Evolutionary conservation across 2,888 invertebrate genomes (phyloP).

Genomic region (Pherbina coryleti): DNA sequence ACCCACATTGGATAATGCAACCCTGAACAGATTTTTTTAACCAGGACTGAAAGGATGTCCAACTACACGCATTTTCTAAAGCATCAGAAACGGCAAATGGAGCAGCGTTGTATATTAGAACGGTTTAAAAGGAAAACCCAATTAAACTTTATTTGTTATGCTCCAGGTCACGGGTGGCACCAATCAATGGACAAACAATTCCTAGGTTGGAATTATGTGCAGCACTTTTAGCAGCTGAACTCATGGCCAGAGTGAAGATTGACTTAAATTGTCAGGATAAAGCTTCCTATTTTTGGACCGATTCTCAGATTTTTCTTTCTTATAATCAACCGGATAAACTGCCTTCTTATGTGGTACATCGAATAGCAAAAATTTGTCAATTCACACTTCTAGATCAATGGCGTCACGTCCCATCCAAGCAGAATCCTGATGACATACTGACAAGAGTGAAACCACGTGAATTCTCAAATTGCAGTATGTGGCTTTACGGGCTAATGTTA

Average conservation of each 20-base stretch:
- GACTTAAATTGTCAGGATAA: background rate
- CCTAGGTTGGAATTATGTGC: constrained; percentile 36
- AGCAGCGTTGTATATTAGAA: constrained; percentile 8
- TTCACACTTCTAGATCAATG: too few species aligned
- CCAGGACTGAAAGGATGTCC: too few species aligned
- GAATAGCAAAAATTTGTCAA: background rate
- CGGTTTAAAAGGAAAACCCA: too few species aligned
- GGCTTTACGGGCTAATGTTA: too few species aligned
- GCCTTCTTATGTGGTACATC: background rate
- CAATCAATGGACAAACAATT: constrained; percentile 36
- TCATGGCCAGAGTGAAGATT: constrained; percentile 16
- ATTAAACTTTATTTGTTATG: constrained; percentile 19
- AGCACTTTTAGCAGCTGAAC: constrained; percentile 31
- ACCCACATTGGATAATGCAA: too few species aligned
- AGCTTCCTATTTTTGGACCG: constrained; percentile 38
- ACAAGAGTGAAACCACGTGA: too few species aligned
- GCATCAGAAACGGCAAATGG: constrained; percentile 28
- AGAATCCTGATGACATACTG: too few species aligned
- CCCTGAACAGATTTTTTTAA: background rate
- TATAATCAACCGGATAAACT: background rate
- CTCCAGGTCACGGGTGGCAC: constrained; percentile 35
- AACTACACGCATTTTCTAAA: too few species aligned
- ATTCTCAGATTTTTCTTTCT: constrained; percentile 35
- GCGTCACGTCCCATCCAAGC: too few species aligned
- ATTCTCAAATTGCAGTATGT: too few species aligned